These are phyloP conservation scores for Mimachlamys varia DNA, from an alignment of 2,888 invertebrate genomes.

Conservation along the genomic window DNA sequence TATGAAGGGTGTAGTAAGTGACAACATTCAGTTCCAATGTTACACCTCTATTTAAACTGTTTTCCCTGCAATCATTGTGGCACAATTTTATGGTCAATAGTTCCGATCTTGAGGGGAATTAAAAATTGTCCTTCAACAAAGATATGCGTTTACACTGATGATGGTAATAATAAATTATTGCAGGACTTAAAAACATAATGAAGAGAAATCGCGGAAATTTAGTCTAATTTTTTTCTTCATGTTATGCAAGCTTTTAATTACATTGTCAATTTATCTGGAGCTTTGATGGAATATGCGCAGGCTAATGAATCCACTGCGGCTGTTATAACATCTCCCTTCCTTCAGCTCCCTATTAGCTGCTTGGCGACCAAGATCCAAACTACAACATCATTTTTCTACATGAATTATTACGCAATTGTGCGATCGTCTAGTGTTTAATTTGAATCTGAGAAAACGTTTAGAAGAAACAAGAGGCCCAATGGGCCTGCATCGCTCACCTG, in stretches of 20 bases:
- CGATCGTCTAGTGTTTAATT: neutral
- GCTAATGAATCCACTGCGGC: neutral
- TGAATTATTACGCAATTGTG: neutral
- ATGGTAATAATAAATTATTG: neutral
- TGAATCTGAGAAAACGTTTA: neutral
- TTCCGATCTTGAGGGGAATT: neutral
- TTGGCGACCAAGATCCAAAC: neutral
- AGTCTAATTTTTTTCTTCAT: neutral
- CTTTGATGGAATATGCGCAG: neutral
- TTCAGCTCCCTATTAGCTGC: neutral
- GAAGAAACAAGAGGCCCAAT: no score
- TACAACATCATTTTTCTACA: neutral
- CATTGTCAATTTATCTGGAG: neutral
- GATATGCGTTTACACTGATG: neutral
- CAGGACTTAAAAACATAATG: neutral
- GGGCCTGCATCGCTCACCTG: no score
- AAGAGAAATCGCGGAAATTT: neutral
- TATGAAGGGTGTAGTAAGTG: no score
- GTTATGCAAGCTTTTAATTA: slow-evolving; percentile 8
- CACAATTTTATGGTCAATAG: neutral
- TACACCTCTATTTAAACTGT: no score
- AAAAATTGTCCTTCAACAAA: neutral
- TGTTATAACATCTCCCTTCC: neutral
- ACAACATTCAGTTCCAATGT: no score
- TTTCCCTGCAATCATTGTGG: no score